Conservation (phyloP, 2,888 invertebrate species). For the Erpobdella octoculata region DNA sequence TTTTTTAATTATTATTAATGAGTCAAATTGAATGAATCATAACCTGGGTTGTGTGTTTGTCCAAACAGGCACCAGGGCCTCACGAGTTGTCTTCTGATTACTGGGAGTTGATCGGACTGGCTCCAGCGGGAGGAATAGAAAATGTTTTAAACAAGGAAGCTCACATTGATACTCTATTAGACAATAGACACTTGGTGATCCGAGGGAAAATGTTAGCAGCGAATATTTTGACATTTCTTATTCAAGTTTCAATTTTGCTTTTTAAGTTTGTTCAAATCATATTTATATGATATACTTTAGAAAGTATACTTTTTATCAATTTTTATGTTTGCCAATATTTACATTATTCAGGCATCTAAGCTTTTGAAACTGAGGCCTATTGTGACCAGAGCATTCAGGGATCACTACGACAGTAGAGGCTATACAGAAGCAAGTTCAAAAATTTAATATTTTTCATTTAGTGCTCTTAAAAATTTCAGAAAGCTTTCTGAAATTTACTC, state of each 20-base stretch:
- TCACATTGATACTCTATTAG: slow-evolving; percentile 86
- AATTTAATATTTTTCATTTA: too few relatives aligned
- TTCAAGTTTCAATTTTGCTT: neutral
- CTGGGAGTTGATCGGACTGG: neutral
- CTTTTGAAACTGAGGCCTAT: neutral
- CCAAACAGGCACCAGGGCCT: neutral
- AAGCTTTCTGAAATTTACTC: neutral
- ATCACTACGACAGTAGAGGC: neutral
- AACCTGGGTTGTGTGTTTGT: neutral
- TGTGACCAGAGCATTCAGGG: neutral
- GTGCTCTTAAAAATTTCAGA: too few relatives aligned
- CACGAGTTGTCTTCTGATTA: slow-evolving; percentile 43
- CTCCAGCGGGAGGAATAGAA: slow-evolving; percentile 93
- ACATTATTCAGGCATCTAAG: neutral
- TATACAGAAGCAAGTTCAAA: neutral
- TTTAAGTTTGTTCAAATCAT: neutral
- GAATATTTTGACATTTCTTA: neutral
- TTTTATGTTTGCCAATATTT: neutral
- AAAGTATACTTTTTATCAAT: too few relatives aligned
- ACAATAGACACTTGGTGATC: slow-evolving; percentile 94
- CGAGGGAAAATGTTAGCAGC: slow-evolving; percentile 76
- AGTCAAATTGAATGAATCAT: neutral
- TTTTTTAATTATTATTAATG: neutral
- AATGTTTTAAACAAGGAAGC: slow-evolving; percentile 93
- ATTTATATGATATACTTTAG: neutral